Percentiles rank a stretch among this genome's conserved stretches.
These are phyloP conservation scores for Asobara japonica DNA, from an alignment of 1,140 invertebrate genomes.

Conservation along the genomic window DNA sequence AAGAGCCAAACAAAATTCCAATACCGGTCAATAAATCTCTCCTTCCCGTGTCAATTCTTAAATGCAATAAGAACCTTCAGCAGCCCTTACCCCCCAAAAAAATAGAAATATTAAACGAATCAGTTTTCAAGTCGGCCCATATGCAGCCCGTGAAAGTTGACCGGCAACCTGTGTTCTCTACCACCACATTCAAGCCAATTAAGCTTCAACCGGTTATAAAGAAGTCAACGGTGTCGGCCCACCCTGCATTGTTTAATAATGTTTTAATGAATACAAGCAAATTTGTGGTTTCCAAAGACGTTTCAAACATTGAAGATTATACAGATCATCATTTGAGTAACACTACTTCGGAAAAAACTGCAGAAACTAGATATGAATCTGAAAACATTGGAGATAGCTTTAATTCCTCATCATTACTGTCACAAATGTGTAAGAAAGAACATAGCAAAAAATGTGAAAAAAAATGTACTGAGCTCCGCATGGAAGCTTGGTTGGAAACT, in stretches of 20 bases:
- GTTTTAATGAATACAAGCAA: constrained; percentile 29
- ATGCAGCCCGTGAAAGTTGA: constrained; percentile 49
- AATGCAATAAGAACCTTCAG: constrained; percentile 49
- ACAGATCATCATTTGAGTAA: too few relatives aligned
- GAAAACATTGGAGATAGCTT: too few relatives aligned
- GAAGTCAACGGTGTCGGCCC: constrained; percentile 35
- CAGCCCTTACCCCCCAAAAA: constrained; percentile 37
- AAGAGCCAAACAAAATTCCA: constrained; percentile 51
- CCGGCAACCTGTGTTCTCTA: constrained; percentile 2
- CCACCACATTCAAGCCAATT: constrained; percentile 47
- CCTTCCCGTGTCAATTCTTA: constrained; percentile 47
- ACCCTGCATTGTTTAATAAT: constrained; percentile 37
- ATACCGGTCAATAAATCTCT: constrained; percentile 48
- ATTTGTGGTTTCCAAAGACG: not conserved
- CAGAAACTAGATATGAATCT: too few relatives aligned
- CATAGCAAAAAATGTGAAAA: too few relatives aligned
- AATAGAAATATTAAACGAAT: constrained; percentile 28
- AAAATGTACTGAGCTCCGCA: too few relatives aligned
- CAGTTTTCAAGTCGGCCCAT: constrained; percentile 49
- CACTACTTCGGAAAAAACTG: too few relatives aligned
- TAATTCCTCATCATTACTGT: too few relatives aligned
- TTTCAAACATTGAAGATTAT: not conserved
- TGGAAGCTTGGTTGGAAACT: too few relatives aligned
- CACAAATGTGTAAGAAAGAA: too few relatives aligned
- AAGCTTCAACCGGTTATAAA: constrained; percentile 40